A percentile compares a stretch with the other conserved stretches of the same genome.
Conservation (phyloP, 1,140 invertebrate species). For the Drosophila repletoides region DNA sequence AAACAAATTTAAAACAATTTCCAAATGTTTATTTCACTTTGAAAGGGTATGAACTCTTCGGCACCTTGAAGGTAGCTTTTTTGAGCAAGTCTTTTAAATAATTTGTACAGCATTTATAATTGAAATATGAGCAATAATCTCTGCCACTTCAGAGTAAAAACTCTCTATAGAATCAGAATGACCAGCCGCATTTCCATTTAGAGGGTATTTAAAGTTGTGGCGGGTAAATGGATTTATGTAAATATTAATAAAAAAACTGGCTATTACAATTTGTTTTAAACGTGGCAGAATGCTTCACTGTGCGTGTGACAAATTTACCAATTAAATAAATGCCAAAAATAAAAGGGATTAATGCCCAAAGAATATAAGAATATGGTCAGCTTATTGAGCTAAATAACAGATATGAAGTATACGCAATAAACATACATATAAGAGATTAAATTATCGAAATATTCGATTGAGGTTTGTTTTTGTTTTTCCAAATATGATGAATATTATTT, state of each 20-base stretch:
- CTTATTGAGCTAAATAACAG: constrained; percentile 59
- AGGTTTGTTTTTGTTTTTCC: no score
- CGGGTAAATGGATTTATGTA: constrained; percentile 65
- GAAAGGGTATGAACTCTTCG: no score
- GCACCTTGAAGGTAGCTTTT: no score
- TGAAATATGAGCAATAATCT: no score
- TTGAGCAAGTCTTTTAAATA: no score
- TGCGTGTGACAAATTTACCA: constrained; percentile 67
- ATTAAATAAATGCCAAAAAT: constrained; percentile 74
- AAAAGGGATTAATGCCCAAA: constrained; percentile 57
- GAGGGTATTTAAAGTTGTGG: constrained; percentile 33
- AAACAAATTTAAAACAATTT: no score
- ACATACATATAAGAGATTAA: constrained; percentile 28
- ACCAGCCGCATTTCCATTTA: background rate
- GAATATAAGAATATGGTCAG: constrained; percentile 49
- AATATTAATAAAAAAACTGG: constrained; percentile 60
- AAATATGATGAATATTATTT: constrained; percentile 15
- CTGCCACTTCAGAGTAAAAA: no score
- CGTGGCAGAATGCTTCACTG: constrained; percentile 12
- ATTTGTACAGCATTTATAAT: no score
- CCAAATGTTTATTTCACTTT: no score
- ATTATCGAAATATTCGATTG: background rate
- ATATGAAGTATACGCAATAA: constrained; percentile 30
- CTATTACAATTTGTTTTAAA: constrained; percentile 60
- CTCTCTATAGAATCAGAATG: no score